Conservation (phyloP, 1,140 invertebrate genomes). For the Hyles vespertilio region DNA sequence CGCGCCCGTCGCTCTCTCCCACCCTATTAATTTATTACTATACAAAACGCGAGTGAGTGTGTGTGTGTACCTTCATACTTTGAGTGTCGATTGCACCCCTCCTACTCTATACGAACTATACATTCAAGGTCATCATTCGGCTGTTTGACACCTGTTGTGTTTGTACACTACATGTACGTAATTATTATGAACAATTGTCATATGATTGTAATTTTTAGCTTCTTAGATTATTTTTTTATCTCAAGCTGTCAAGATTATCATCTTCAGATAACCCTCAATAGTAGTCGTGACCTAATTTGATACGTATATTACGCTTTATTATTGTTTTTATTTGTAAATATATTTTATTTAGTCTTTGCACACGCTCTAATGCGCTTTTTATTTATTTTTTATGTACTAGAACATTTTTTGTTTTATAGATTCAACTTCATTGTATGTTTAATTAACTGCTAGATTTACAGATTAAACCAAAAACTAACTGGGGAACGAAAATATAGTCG, state of each 20-base stretch:
- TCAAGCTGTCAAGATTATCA: background rate
- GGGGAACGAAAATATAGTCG: too few species aligned
- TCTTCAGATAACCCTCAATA: too few species aligned
- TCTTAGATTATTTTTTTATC: background rate
- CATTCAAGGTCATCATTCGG: slow-evolving; percentile 44
- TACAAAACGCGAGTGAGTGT: slow-evolving; percentile 53
- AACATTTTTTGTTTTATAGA: background rate
- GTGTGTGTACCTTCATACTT: slow-evolving; percentile 41
- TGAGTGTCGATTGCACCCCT: slow-evolving; percentile 34
- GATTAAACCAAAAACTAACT: too few species aligned
- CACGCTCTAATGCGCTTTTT: background rate
- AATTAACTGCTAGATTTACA: too few species aligned
- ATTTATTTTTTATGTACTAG: background rate
- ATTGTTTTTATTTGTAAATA: too few species aligned
- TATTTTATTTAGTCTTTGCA: too few species aligned
- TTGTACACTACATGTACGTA: slow-evolving; percentile 40
- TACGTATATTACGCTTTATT: too few species aligned
- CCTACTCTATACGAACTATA: slow-evolving; percentile 24
- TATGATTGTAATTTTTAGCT: background rate
- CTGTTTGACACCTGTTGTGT: slow-evolving; percentile 53
- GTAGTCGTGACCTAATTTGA: too few species aligned
- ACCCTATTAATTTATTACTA: slow-evolving; percentile 32
- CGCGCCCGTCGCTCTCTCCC: slow-evolving; percentile 27
- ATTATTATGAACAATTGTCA: slow-evolving; percentile 19
- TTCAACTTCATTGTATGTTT: too few species aligned